These are phyloP conservation scores for Botrylloides violaceus DNA, from an alignment of 23 tunicate genomes.

Conservation along the genomic window DNA sequence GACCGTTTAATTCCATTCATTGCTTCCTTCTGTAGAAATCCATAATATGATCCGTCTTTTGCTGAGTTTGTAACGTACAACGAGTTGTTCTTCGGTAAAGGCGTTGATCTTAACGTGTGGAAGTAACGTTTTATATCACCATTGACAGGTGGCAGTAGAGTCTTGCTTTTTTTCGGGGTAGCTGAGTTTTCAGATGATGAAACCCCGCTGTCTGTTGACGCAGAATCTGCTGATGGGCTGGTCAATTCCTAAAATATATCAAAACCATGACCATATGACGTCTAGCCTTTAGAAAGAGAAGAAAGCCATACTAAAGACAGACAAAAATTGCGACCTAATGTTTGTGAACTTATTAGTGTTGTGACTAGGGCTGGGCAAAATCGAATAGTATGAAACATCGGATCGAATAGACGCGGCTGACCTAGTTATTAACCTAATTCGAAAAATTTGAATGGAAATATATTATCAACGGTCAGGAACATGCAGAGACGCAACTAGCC, in stretches of 20 bases:
- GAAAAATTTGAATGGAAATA: no score
- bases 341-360: no score
- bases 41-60: slow-evolving; percentile 7
- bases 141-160: slow-evolving; percentile 30
- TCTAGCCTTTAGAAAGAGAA: no score
- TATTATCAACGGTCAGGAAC: no score
- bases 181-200: neutral
- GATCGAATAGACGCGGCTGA: no score
- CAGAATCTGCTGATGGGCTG: neutral
- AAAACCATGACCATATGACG: no score
- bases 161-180: neutral
- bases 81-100: slow-evolving; percentile 36
- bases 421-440: no score
- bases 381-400: no score
- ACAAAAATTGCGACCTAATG: no score
- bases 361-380: no score
- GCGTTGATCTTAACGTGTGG: slow-evolving; percentile 68
- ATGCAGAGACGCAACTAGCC: no score
- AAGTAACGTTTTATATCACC: slow-evolving; percentile 64
- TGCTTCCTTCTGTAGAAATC: neutral
- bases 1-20: neutral
- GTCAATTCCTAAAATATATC: no score
- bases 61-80: neutral
- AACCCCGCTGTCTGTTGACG: neutral
- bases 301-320: neutral